Conservation (phyloP, 2,113 vertebrate species). For the Turnix velox region DNA sequence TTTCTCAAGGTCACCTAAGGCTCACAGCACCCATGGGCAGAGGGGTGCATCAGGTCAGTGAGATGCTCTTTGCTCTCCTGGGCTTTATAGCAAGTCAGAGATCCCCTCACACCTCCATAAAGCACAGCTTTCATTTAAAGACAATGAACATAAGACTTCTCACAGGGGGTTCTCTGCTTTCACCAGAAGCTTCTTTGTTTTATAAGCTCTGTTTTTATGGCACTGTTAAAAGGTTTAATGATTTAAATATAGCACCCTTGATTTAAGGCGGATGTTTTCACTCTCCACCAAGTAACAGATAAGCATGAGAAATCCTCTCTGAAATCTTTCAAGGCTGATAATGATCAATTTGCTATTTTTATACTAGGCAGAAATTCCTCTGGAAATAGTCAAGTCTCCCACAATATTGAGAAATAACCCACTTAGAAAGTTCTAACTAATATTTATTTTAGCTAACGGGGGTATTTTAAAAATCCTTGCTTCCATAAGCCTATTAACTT, state of each 20-base stretch:
- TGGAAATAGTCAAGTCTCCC: conserved; percentile 55
- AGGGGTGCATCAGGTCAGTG: too few relatives aligned
- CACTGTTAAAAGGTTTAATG: conserved; percentile 61
- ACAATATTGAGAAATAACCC: conserved; percentile 50
- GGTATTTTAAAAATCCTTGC: conserved; percentile 63
- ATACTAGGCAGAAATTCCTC: conserved; percentile 45
- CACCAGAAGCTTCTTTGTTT: neutral
- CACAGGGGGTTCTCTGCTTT: neutral
- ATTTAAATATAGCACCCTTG: conserved; percentile 31
- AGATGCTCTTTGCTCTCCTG: neutral
- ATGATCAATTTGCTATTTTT: conserved; percentile 49
- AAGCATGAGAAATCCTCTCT: conserved; percentile 21
- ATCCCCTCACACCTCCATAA: neutral
- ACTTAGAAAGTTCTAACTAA: conserved; percentile 36
- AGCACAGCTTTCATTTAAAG: neutral
- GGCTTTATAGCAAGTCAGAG: neutral
- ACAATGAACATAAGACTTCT: neutral
- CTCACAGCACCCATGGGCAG: neutral
- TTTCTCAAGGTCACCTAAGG: neutral
- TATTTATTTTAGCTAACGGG: conserved; percentile 64
- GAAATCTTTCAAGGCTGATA: neutral
- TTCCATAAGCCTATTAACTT: conserved; percentile 69
- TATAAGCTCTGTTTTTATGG: conserved; percentile 44
- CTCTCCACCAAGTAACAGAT: conserved; percentile 35
- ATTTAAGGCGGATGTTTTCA: conserved; percentile 31